Evolutionary conservation across 2,888 invertebrate genomes (phyloP), one percentile per base, ranked within the genome.

Genomic region (Microctonus hyperodae): DNA sequence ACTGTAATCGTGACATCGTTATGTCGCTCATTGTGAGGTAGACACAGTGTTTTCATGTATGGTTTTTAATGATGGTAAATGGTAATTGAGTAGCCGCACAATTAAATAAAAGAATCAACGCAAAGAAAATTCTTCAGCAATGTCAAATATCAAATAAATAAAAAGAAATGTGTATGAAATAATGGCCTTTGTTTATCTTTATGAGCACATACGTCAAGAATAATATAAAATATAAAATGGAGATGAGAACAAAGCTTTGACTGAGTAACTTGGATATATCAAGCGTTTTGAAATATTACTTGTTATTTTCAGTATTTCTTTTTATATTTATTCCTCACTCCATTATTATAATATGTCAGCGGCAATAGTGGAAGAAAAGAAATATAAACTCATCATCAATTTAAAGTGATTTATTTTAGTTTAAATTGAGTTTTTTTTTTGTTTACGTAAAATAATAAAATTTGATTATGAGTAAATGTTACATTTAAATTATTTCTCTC

Each of bases 61-160:
- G 44, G 44, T 44, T 16, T 44, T 2, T 5, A 16, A 44, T 44
- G 44, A 5, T 44, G 44, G 44, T 44, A 16, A 16, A 44, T n/a
- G 7, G 44, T 44, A 44, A 16, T 16, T 6, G 44, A 44, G 44
- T 44, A n/a, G 7, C 16, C 16, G 44, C 16, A 44, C 16, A 16
- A 16, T n/a, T 10, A 10, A 44, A 7, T 44, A n/a, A 20, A 5
- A 7, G 16, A n/a, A n/a, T n/a, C n/a, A n/a, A n/a, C n/a, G 16
- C 7, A 4, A n/a, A 44, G 7, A 16, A 44, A 44, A 44, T 16
- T 44, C 44, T 44, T 44, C 16, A 44, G 44, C 7, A 16, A 44
- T 44, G 44, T 44, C 44, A 44, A 44, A 44, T 44, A n/a, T n/a
- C 44, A 44, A 16, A 16, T 44, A 44, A 44, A 44, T 44, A 44